A percentile compares a stretch with the other conserved stretches of the same genome.
Conservation (phyloP, 2,888 invertebrate species). For the Drosophila heteroneura region DNA sequence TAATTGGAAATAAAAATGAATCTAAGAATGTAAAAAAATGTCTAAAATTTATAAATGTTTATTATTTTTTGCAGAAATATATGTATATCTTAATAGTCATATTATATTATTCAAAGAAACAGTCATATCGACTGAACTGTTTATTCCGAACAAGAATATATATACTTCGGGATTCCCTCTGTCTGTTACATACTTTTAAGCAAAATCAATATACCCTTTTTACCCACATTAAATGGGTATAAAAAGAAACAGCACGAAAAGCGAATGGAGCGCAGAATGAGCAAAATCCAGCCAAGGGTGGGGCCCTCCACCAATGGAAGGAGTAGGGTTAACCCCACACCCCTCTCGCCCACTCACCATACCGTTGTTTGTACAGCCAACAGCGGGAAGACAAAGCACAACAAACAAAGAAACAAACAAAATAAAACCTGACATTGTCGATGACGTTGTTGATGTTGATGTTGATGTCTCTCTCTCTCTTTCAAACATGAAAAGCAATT, state of each 20-base stretch:
- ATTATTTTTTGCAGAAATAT: neutral
- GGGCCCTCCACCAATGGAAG: slow-evolving; percentile 17
- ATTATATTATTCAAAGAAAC: neutral
- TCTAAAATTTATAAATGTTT: neutral
- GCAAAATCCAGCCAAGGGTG: slow-evolving; percentile 41
- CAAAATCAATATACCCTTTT: neutral
- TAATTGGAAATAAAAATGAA: neutral
- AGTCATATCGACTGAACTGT: neutral
- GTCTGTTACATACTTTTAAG: neutral
- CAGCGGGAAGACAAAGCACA: slow-evolving; percentile 45
- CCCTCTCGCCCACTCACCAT: neutral
- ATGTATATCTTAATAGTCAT: neutral
- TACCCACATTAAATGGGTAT: neutral
- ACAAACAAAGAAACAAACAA: slow-evolving; percentile 42
- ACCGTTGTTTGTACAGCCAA: slow-evolving; percentile 41
- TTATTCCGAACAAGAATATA: neutral
- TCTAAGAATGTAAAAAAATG: neutral
- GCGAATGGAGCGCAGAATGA: slow-evolving; percentile 20
- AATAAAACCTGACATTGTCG: slow-evolving; percentile 34
- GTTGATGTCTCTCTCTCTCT: slow-evolving; percentile 59
- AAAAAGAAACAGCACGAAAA: slow-evolving; percentile 11
- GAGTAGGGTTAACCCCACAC: slow-evolving; percentile 41
- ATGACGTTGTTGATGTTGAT: slow-evolving; percentile 69
- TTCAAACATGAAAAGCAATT: slow-evolving; percentile 74
- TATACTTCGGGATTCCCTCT: neutral